Evolutionary conservation across 35 echinoderm and acorn worm genomes (phyloP).

Genomic region (Heliocidaris tuberculata): DNA sequence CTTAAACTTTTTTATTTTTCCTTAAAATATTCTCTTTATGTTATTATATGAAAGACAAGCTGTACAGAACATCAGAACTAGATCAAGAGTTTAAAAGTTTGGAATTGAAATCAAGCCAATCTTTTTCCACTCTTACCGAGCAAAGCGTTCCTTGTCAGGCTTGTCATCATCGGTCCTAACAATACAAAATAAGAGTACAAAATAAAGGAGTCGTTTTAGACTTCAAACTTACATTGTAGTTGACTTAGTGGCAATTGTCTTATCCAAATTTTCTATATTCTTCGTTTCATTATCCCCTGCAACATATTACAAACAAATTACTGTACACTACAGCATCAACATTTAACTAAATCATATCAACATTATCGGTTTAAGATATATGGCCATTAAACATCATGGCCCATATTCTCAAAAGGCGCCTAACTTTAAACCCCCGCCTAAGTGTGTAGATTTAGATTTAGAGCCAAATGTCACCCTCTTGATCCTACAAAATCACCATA

Average conservation of each 20-base stretch:
- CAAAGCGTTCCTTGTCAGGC: constrained; percentile 76
- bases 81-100: constrained; percentile 6
- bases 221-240: no score
- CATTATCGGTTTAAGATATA: background rate
- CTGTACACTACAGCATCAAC: no score
- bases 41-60: background rate
- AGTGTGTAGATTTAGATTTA: no score
- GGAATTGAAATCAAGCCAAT: constrained; percentile 3
- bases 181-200: constrained; percentile 39
- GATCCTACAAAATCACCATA: no score
- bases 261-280: background rate
- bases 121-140: constrained; percentile 60
- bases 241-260: no score
- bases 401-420: no score
- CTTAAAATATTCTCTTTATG: background rate
- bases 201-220: no score
- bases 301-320: background rate
- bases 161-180: constrained; percentile 70
- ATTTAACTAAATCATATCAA: background rate
- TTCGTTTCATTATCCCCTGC: background rate
- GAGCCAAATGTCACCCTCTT: no score
- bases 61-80: background rate
- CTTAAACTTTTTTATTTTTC: no score
- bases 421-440: no score
- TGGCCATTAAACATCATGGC: background rate